Evolutionary conservation across 2,113 vertebrate species (phyloP), one percentile per base, ranked within the genome.

Genomic region (Semnornis frantzii): DNA sequence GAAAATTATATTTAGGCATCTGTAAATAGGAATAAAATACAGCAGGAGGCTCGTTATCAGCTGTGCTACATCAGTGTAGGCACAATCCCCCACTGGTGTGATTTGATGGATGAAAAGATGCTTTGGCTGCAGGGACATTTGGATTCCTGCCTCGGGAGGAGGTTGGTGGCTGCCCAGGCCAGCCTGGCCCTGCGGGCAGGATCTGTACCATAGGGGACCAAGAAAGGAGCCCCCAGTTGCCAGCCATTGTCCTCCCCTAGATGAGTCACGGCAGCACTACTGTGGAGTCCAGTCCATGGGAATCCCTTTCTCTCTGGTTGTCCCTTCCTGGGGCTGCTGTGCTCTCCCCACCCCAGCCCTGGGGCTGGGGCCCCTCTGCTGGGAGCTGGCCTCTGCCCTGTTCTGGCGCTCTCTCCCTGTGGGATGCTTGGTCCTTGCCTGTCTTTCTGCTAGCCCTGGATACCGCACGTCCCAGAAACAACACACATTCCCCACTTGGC

Each of bases 1-100:
- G 33, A 3, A 80, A 33, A 64, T 87, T 96, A 91, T 87, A 91
- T 93, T 95, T 94, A 96, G 90, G 79, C 5, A 11, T 52, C 68
- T 85, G 69, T 85, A 91, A 95, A 89, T 65, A 74, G 39, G 19
- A 72, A 76, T 62, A 70, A 94, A 80, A 39, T 11, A 31, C 42
- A 90, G 52, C 64, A 63, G 60, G 31, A 91, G 72, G 71, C 44
- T 92, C 3, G 2, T 89, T 91, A 72, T 84, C 58, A 79, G 74
- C 77, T 72, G 23, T 68, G 31, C 37, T 93, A 48, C 44, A 12
- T 39, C 66, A 64, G 42, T 1, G 1, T n/a, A 28, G 48, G 52
- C 74, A 19, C 0, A 2, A 21, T 57, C 28, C 73, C 58, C 58
- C 1, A 0, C 39, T 60, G 70, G 60, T 63, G 57, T 6, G 19